A percentile compares a stretch with the other conserved stretches of the same genome.
These are phyloP conservation scores for Paramisgurnus dabryanus DNA, from an alignment of 2,113 vertebrate species.

Conservation along the genomic window DNA sequence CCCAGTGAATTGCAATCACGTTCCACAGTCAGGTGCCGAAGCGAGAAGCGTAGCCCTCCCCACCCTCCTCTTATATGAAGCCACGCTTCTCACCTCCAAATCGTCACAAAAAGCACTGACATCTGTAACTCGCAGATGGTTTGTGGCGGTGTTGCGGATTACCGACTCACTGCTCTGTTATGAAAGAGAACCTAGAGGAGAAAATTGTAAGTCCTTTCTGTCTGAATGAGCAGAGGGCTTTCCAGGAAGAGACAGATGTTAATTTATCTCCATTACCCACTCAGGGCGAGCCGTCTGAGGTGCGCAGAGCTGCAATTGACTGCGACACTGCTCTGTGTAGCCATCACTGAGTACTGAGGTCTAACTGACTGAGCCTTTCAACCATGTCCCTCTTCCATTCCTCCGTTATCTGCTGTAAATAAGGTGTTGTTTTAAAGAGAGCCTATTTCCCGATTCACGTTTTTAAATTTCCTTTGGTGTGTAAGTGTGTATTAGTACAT, in stretches of 20 bases:
- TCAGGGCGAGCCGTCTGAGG: conserved; percentile 57
- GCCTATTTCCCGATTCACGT: no score
- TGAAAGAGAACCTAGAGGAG: conserved; percentile 57
- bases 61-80: neutral
- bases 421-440: conserved; percentile 12
- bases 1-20: neutral
- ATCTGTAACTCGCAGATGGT: conserved; percentile 61
- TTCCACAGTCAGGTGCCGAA: neutral
- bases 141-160: conserved; percentile 58
- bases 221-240: conserved; percentile 56
- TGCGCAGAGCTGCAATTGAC: conserved; percentile 54
- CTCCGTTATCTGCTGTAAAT: neutral
- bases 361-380: conserved; percentile 2
- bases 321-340: conserved; percentile 38
- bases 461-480: no score
- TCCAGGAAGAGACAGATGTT: conserved; percentile 59
- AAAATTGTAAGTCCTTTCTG: conserved; percentile 58
- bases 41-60: conserved; percentile 5
- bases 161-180: conserved; percentile 63
- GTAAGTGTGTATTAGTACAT: no score
- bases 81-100: conserved; percentile 43
- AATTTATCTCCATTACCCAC: conserved; percentile 73
- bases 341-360: conserved; percentile 37
- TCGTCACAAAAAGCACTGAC: conserved; percentile 54
- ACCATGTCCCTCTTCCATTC: neutral